Evolutionary conservation across 2,888 invertebrate species (phyloP).

Genomic region (Drosophila longiperda): DNA sequence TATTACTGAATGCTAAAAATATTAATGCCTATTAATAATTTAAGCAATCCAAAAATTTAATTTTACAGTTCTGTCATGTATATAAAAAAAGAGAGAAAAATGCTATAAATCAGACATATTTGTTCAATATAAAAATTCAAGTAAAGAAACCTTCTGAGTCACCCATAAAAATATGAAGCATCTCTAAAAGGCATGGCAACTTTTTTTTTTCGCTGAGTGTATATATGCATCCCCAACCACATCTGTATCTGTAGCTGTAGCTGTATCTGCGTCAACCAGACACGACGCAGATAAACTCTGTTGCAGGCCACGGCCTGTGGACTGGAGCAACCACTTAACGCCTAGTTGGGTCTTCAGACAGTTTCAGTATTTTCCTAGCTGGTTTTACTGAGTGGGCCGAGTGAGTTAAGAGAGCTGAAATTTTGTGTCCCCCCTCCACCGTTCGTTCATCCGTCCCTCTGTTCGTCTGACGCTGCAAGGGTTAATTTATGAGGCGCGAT

Average conservation of each 20-base stretch:
- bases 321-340: slow-evolving; percentile 59
- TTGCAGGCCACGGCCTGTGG: slow-evolving; percentile 43
- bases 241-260: neutral
- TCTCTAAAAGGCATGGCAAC: neutral
- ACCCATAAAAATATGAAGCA: neutral
- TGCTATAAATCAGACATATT: neutral
- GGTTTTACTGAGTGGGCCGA: slow-evolving; percentile 5
- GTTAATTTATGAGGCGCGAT: slow-evolving; percentile 83
- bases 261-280: neutral
- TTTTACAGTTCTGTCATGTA: neutral
- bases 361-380: slow-evolving; percentile 20
- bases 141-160: neutral
- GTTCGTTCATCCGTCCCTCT: slow-evolving; percentile 14
- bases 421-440: slow-evolving; percentile 6
- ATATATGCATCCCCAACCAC: neutral
- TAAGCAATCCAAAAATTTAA: neutral
- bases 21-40: neutral
- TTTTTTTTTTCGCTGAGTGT: neutral
- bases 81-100: neutral
- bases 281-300: slow-evolving; percentile 52
- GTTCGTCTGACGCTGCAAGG: slow-evolving; percentile 66
- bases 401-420: slow-evolving; percentile 17
- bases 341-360: slow-evolving; percentile 20
- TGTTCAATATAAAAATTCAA: neutral
- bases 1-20: neutral